Percentiles rank a stretch among this genome's conserved stretches.
Evolutionary conservation across 1,140 invertebrate species (phyloP).

Genomic region (Paraescarpia echinospica): DNA sequence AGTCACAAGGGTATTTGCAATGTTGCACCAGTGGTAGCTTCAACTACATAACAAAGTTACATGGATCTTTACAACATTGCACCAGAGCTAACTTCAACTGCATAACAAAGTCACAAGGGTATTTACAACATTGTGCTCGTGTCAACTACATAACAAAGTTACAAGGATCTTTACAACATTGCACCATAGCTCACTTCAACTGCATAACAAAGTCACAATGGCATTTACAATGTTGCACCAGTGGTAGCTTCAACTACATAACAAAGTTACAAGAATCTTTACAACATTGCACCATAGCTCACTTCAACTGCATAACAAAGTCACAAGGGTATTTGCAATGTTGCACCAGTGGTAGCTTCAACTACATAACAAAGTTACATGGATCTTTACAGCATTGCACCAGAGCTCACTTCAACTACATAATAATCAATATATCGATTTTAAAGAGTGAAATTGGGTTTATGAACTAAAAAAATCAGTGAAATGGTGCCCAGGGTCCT

Average conservation of each 20-base stretch:
- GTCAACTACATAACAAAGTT: not conserved
- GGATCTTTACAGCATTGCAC: not conserved
- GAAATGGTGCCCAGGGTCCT: too few species aligned
- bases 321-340: not conserved
- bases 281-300: slow-evolving; percentile 69
- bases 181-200: not conserved
- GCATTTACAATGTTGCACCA: not conserved
- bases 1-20: not conserved
- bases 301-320: slow-evolving; percentile 55
- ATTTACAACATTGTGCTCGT: not conserved
- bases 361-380: not conserved
- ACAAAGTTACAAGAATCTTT: not conserved
- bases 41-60: not conserved
- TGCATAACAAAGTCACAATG: not conserved
- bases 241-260: not conserved
- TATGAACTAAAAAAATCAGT: too few species aligned
- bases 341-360: not conserved
- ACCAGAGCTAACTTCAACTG: not conserved
- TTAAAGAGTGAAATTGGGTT: too few species aligned
- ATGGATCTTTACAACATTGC: not conserved
- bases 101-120: not conserved
- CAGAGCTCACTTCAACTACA: too few species aligned
- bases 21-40: not conserved
- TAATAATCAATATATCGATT: too few species aligned
- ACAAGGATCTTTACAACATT: not conserved